phyloP scores from a whole-genome alignment of 1,140 invertebrate genomes.

The Drosophila pseudoananassae region DNA sequence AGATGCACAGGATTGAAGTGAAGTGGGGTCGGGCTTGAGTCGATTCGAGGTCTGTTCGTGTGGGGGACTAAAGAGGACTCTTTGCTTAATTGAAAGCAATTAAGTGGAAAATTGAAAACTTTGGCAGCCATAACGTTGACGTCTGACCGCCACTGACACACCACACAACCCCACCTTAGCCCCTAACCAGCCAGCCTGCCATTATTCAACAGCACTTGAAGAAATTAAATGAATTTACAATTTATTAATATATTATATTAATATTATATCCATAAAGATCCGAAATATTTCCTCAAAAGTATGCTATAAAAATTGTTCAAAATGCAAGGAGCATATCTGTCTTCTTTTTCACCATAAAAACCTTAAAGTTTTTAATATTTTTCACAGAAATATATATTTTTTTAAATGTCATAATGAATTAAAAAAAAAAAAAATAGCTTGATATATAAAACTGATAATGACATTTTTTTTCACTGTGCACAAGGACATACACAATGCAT shows the following conservation, averaged over 20 bases:
- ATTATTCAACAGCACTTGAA: conserved; percentile 13
- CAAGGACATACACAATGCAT: conserved; percentile 54
- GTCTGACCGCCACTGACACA: conserved; percentile 61
- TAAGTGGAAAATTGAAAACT: conserved; percentile 83
- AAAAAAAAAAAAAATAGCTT: not conserved
- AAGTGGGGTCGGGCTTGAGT: conserved; percentile 13
- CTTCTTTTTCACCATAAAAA: not conserved
- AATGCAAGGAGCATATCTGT: not conserved
- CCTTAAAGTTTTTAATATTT: not conserved
- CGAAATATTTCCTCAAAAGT: not conserved
- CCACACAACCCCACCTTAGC: conserved; percentile 11
- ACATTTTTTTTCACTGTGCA: conserved; percentile 9
- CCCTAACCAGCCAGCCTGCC: conserved; percentile 1
- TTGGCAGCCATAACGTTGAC: conserved; percentile 81
- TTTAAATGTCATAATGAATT: not conserved
- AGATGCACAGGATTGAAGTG: conserved; percentile 9
- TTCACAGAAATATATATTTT: not conserved
- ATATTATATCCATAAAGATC: no score
- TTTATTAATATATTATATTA: no score
- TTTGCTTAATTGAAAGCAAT: conserved; percentile 83
- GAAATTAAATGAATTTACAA: not conserved
- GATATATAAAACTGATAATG: not conserved
- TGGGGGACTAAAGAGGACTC: conserved; percentile 75
- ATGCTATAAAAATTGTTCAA: not conserved
- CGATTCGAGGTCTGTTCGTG: conserved; percentile 35